Base-by-base conservation (phyloP, 2,888 invertebrate species). In the Drosophila vallismaia region DNA sequence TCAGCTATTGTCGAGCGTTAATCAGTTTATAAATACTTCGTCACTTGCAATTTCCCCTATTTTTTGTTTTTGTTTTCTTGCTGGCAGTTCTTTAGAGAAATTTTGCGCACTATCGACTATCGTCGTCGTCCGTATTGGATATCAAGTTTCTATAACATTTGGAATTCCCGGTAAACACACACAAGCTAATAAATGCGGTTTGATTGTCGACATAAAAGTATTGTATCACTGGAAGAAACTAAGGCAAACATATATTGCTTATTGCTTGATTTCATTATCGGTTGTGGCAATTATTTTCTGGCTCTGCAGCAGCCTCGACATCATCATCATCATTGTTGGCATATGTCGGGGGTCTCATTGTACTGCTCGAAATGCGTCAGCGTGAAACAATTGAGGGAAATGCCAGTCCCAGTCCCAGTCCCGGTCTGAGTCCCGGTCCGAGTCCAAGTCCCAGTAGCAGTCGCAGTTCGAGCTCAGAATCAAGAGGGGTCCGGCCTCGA, bases 1-100 rank as follows among this genome's bases (percentile, higher is more conserved):
- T 85, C 84, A 85, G 75, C 85, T 69, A 76, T 85, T 85, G 87
- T 85, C 84, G 68, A 56, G 59, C 71, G 53, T 70, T 85, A 85
- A 85, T 85, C 84, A 85, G 88, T 85, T 85, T 85, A 74, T 85
- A 85, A 88, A 71, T 85, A 85, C 72, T 72, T 88, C 87, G 79
- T 85, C 84, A 85, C 84, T 85, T 85, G 72, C 82, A 77, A 84
- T 83, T 81, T 67, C 51, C 24, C 26, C 49, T 29, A 8, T 33
- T 48, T 38, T 19, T 8, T 29, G 29, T 1, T 9, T 53, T 49
- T 36, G 36, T 51, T 56, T 56, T 28, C 12, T 42, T 10, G 12
- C 10, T 29, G 1, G 56, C 77, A 77, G 68, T 74, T 72, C 86
- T 60, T 64, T 66, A 50, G 46, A 56, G 64, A 44, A 64, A 58